Evolutionary conservation across 2,113 vertebrate species (phyloP).

Genomic region (Psophia crepitans): DNA sequence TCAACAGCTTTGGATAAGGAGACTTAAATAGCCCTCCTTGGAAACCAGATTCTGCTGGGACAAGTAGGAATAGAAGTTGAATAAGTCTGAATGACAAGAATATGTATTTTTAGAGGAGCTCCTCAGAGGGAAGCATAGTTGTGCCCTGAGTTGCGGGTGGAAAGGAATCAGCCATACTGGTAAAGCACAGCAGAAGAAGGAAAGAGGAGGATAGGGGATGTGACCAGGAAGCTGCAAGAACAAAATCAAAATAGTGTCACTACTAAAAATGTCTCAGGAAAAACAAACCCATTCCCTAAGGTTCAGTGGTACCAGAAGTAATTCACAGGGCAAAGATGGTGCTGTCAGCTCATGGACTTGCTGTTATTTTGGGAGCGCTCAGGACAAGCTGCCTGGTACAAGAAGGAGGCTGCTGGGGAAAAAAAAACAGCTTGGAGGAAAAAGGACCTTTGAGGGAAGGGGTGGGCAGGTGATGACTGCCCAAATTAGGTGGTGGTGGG

Average conservation of each 20-base stretch:
- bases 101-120: constrained; percentile 30
- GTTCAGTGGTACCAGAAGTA: background rate
- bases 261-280: background rate
- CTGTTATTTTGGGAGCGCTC: background rate
- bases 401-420: background rate
- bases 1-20: constrained; percentile 31
- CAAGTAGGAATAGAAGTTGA: background rate
- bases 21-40: constrained; percentile 32
- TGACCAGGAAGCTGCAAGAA: background rate
- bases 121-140: background rate
- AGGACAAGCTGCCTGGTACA: background rate
- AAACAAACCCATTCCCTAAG: background rate
- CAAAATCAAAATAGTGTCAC: background rate
- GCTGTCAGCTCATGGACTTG: background rate
- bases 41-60: constrained; percentile 36
- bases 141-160: background rate
- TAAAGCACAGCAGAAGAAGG: background rate
- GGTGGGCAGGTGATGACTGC: background rate
- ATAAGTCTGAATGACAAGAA: constrained; percentile 10
- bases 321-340: background rate
- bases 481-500: background rate
- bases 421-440: background rate
- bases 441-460: background rate
- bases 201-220: background rate
- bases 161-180: background rate